phyloP scores from a whole-genome alignment of 2,113 vertebrate species.

The Oxyura jamaicensis region DNA sequence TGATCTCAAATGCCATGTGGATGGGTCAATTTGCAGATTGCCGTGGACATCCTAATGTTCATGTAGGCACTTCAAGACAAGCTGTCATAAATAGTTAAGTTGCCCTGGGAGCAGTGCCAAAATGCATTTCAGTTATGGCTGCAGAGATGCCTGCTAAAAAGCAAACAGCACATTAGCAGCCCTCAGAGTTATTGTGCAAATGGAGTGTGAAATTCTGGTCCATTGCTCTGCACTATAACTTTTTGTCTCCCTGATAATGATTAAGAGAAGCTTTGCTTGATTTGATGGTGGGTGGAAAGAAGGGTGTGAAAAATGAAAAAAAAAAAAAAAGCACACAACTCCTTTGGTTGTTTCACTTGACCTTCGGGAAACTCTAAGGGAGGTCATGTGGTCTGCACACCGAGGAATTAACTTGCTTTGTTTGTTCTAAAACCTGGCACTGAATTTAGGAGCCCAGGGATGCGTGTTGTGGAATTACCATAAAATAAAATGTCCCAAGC shows the following conservation, averaged over 20 bases:
- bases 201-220: slow-evolving; percentile 79
- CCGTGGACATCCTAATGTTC: slow-evolving; percentile 61
- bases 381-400: neutral
- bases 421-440: slow-evolving; percentile 55
- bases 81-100: slow-evolving; percentile 76
- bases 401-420: slow-evolving; percentile 62
- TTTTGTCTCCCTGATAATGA: slow-evolving; percentile 77
- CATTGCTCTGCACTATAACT: slow-evolving; percentile 66
- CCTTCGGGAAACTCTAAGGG: slow-evolving; percentile 66
- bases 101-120: slow-evolving; percentile 74
- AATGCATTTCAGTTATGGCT: slow-evolving; percentile 73
- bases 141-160: slow-evolving; percentile 77
- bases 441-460: slow-evolving; percentile 62
- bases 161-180: slow-evolving; percentile 75
- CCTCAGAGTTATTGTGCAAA: slow-evolving; percentile 79
- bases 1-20: slow-evolving; percentile 60
- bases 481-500: slow-evolving; percentile 63
- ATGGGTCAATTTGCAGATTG: slow-evolving; percentile 75
- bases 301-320: slow-evolving; percentile 44
- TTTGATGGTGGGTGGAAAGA: slow-evolving; percentile 61
- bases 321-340: neutral
- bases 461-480: slow-evolving; percentile 55
- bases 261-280: slow-evolving; percentile 71
- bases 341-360: slow-evolving; percentile 40
- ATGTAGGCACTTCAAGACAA: slow-evolving; percentile 73